These are phyloP conservation scores for Seriola quinqueradiata DNA, from an alignment of 2,113 vertebrate genomes.

Conservation along the genomic window DNA sequence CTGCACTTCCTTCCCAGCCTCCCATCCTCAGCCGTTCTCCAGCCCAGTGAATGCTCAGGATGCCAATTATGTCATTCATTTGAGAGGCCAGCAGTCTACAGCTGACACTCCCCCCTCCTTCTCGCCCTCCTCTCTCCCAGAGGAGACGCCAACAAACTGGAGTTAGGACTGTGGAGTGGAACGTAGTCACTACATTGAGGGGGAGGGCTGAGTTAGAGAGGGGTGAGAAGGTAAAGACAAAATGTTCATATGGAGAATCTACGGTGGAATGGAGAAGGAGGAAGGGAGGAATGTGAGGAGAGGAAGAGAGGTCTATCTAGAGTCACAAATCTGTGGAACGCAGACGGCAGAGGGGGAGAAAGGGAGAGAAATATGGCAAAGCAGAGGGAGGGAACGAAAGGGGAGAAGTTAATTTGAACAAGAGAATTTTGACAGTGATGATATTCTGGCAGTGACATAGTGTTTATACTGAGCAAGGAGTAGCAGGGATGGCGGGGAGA, in stretches of 20 bases:
- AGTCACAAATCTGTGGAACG: slow-evolving; percentile 56
- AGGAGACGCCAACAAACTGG: slow-evolving; percentile 68
- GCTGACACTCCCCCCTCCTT: slow-evolving; percentile 55
- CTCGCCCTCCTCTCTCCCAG: slow-evolving; percentile 34
- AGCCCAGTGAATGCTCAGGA: slow-evolving; percentile 67
- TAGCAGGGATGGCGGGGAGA: slow-evolving; percentile 30
- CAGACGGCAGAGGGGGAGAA: slow-evolving; percentile 34
- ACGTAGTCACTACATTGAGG: slow-evolving; percentile 30
- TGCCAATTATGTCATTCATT: slow-evolving; percentile 81
- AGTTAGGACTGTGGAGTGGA: slow-evolving; percentile 61
- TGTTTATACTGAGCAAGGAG: slow-evolving; percentile 34
- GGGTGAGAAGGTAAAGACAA: slow-evolving; percentile 51
- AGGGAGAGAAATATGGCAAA: slow-evolving; percentile 12
- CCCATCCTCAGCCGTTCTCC: slow-evolving; percentile 31
- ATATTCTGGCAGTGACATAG: slow-evolving; percentile 30
- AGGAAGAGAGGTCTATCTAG: slow-evolving; percentile 44
- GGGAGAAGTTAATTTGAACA: slow-evolving; percentile 34
- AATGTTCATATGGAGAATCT: slow-evolving; percentile 57
- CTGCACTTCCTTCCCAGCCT: slow-evolving; percentile 56
- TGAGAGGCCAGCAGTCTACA: slow-evolving; percentile 62
- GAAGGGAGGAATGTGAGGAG: slow-evolving; percentile 50
- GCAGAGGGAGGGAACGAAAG: slow-evolving; percentile 4
- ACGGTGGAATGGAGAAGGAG: slow-evolving; percentile 29
- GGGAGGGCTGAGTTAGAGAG: slow-evolving; percentile 10
- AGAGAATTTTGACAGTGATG: slow-evolving; percentile 40